A percentile compares a stretch with the other conserved stretches of the same genome.
Evolutionary conservation across 2,797 vertebrate genomes (phyloP).

Genomic region (Chaetodon trifasciatus): DNA sequence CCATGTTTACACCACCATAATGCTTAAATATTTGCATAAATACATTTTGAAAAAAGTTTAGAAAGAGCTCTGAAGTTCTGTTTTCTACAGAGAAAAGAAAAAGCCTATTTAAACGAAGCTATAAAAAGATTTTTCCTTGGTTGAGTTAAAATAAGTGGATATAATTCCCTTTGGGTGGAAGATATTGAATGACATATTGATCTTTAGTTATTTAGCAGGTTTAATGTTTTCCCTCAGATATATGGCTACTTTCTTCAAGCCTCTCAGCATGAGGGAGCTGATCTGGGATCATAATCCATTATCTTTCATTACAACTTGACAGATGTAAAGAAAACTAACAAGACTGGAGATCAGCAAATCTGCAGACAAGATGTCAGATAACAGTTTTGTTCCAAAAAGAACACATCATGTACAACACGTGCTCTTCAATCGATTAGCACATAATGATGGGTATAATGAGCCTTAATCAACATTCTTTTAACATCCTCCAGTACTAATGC

Average conservation of each 20-base stretch:
- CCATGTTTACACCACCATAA: constrained; percentile 16
- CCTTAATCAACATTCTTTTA: constrained; percentile 81
- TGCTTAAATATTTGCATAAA: constrained; percentile 63
- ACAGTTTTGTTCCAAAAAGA: constrained; percentile 47
- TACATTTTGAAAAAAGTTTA: constrained; percentile 39
- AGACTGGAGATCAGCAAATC: constrained; percentile 39
- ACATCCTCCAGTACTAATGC: constrained; percentile 77
- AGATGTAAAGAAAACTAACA: constrained; percentile 13
- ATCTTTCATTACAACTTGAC: constrained; percentile 47
- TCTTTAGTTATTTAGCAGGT: constrained; percentile 32
- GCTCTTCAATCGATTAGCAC: constrained; percentile 68
- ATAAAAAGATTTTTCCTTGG: constrained; percentile 37
- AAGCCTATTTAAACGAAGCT: constrained; percentile 38
- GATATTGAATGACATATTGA: constrained; percentile 44
- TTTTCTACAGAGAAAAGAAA: constrained; percentile 32
- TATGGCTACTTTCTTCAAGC: constrained; percentile 21
- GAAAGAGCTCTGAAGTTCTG: constrained; percentile 14
- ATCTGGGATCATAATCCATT: constrained; percentile 45
- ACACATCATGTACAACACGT: constrained; percentile 41
- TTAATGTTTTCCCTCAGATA: constrained; percentile 37
- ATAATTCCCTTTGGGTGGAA: constrained; percentile 31
- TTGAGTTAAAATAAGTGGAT: constrained; percentile 24
- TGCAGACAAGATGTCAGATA: constrained; percentile 52
- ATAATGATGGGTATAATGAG: constrained; percentile 70
- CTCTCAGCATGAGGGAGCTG: constrained; percentile 30